A percentile compares a stretch with the other conserved stretches of the same genome.
These are phyloP conservation scores for Drosophila mimetica DNA, from an alignment of 2,888 invertebrate genomes.

Conservation along the genomic window DNA sequence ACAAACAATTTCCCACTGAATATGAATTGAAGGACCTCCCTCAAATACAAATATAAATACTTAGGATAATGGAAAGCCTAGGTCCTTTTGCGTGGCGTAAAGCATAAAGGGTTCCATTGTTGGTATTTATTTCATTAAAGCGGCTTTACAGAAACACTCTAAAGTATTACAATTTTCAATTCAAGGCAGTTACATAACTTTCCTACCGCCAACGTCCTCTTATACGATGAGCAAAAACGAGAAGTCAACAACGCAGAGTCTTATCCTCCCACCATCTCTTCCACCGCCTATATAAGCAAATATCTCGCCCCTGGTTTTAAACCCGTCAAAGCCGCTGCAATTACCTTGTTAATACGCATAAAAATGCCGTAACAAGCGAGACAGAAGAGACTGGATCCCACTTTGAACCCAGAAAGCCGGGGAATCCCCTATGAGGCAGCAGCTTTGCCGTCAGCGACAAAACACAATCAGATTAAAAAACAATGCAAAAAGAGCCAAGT, in stretches of 20 bases:
- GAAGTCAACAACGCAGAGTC: conserved; percentile 17
- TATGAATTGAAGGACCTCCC: not conserved
- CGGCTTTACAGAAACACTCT: conserved; percentile 7
- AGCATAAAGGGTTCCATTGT: not conserved
- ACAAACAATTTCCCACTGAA: not conserved
- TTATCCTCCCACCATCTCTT: conserved; percentile 1
- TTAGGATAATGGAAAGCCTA: not conserved
- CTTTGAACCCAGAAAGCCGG: conserved; percentile 1
- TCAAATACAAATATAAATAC: not conserved
- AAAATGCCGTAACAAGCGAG: conserved; percentile 65
- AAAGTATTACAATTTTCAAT: conserved; percentile 16
- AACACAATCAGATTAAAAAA: conserved; percentile 68
- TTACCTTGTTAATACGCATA: conserved; percentile 68
- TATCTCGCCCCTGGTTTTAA: conserved; percentile 43
- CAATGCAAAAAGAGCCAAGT: conserved; percentile 39
- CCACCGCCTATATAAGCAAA: conserved; percentile 1
- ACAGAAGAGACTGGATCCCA: conserved; percentile 23
- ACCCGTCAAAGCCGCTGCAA: conserved; percentile 64
- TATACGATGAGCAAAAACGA: conserved; percentile 1
- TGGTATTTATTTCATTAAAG: conserved; percentile 1
- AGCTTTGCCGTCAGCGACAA: conserved; percentile 30
- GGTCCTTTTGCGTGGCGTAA: not conserved
- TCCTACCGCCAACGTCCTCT: not conserved
- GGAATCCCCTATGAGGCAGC: not conserved
- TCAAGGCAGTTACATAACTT: not conserved